These are phyloP conservation scores for Ginglymostoma cirratum DNA, from an alignment of 2,113 vertebrate genomes.

Conservation along the genomic window DNA sequence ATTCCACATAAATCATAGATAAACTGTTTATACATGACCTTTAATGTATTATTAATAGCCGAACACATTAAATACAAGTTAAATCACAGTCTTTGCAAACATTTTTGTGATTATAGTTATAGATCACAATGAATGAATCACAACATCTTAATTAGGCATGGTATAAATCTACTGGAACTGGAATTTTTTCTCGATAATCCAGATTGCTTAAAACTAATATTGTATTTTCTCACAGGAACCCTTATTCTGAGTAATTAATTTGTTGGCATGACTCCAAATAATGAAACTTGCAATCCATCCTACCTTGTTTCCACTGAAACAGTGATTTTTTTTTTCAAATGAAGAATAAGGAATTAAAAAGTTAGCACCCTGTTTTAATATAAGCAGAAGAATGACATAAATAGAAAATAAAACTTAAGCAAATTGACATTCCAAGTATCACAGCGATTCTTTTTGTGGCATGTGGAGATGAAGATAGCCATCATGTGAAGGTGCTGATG, in stretches of 20 bases:
- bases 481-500: no score
- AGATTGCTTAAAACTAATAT: background rate
- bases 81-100: background rate
- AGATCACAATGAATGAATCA: conserved; percentile 17
- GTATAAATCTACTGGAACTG: background rate
- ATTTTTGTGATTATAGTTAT: conserved; percentile 13
- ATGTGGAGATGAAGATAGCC: background rate
- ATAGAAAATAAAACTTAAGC: background rate
- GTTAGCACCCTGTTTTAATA: background rate
- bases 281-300: background rate
- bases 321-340: background rate
- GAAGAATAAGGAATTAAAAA: background rate
- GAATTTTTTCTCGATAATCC: background rate
- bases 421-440: background rate
- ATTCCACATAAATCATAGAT: background rate
- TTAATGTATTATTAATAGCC: conserved; percentile 21
- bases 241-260: background rate
- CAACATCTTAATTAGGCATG: background rate
- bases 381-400: background rate
- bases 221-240: background rate
- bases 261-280: background rate
- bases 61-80: background rate
- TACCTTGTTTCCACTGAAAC: background rate
- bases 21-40: conserved; percentile 21
- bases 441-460: background rate